A percentile compares a stretch with the other conserved stretches of the same genome.
These are phyloP conservation scores for Cerastoderma edule DNA, from an alignment of 2,888 invertebrate species.

Conservation along the genomic window DNA sequence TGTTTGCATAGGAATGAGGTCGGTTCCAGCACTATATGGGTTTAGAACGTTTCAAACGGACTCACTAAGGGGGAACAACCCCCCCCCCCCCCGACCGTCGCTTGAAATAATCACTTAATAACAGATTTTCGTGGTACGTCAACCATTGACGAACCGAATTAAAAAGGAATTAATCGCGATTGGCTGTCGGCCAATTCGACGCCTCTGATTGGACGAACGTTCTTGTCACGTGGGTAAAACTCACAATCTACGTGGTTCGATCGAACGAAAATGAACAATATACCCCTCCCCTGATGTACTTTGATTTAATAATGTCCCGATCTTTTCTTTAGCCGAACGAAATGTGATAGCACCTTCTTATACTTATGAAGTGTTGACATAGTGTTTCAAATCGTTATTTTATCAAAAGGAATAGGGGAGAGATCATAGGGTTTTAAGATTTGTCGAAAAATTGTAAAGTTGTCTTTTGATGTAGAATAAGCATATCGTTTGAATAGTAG, in stretches of 20 bases:
- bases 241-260: no score
- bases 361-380: slow-evolving; percentile 16
- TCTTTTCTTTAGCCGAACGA: slow-evolving; percentile 5
- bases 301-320: slow-evolving; percentile 22
- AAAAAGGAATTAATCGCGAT: slow-evolving; percentile 17
- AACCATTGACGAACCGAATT: no score
- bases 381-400: slow-evolving; percentile 16
- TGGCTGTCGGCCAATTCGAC: slow-evolving; percentile 5
- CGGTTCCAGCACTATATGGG: no score
- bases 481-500: no score
- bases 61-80: no score
- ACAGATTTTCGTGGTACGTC: no score
- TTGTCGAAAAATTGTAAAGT: slow-evolving; percentile 6
- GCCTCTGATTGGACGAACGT: slow-evolving; percentile 1
- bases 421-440: slow-evolving; percentile 18
- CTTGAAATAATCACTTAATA: no score
- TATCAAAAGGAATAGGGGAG: background rate
- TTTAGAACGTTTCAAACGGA: no score
- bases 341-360: no score
- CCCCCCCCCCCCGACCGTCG: no score
- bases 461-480: slow-evolving; percentile 9
- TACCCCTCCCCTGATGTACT: slow-evolving; percentile 6
- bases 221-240: no score
- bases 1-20: no score
- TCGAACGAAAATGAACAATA: slow-evolving; percentile 1